Evolutionary conservation across 35 echinoderm and acorn worm genomes (phyloP).

Genomic region (Acanthaster planci): DNA sequence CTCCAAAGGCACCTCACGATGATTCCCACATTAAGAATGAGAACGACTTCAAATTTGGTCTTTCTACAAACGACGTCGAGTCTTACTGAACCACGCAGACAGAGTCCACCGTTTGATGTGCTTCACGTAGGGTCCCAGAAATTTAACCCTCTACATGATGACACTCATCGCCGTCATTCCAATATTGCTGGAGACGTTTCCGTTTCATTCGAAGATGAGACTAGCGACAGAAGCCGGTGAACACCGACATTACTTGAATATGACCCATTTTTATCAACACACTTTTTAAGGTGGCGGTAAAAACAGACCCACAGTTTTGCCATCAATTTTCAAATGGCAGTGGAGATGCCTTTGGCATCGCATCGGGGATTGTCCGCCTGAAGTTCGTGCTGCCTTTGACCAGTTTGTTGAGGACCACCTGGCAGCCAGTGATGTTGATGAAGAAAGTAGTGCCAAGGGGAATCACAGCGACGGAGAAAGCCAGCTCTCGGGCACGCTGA

Average conservation of each 20-base stretch:
- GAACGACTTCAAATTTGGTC: conserved; percentile 41
- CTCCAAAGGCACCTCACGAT: background rate
- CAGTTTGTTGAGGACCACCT: background rate
- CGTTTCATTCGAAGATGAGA: conserved; percentile 49
- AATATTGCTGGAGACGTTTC: conserved; percentile 23
- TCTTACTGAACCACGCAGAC: conserved; percentile 23
- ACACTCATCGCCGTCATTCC: conserved; percentile 52
- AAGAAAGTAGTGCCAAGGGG: background rate
- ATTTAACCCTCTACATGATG: conserved; percentile 51
- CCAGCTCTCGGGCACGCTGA: background rate
- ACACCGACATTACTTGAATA: conserved; percentile 6
- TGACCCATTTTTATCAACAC: conserved; percentile 35
- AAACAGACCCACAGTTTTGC: conserved; percentile 35
- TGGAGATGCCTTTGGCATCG: conserved; percentile 37
- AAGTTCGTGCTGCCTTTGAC: conserved; percentile 4
- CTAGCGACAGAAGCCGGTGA: conserved; percentile 50
- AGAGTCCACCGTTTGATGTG: conserved; percentile 42
- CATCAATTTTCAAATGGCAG: conserved; percentile 28
- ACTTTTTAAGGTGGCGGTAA: conserved; percentile 39
- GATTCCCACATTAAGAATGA: background rate
- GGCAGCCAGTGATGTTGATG: background rate
- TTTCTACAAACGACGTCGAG: background rate
- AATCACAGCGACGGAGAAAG: background rate
- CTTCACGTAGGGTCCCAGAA: conserved; percentile 28
- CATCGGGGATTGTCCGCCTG: conserved; percentile 8